Percentiles rank a stretch among this genome's conserved stretches.
Conservation (phyloP, 2,888 invertebrate genomes). For the Tetrapedia diversipes region DNA sequence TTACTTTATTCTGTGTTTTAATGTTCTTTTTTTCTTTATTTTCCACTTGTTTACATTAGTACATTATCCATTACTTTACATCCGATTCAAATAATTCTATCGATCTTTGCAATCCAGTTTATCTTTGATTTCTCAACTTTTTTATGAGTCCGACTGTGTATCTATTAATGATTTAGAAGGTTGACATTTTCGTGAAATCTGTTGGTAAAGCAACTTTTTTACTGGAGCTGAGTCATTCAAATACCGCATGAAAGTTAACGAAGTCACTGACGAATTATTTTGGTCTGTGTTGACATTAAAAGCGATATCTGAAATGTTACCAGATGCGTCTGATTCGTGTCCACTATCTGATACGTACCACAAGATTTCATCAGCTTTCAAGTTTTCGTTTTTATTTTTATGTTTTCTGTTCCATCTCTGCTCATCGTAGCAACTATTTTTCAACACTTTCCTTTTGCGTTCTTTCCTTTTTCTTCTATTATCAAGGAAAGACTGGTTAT, state of each 20-base stretch:
- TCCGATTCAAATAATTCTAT: background rate
- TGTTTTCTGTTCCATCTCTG: no score
- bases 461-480: no score
- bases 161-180: background rate
- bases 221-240: background rate
- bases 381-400: no score
- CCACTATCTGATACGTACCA: constrained; percentile 33
- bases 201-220: no score
- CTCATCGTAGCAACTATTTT: background rate
- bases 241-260: constrained; percentile 21
- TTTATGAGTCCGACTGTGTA: no score
- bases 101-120: background rate
- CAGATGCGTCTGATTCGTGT: constrained; percentile 32
- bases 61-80: background rate
- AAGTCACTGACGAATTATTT: constrained; percentile 30
- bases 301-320: constrained; percentile 8
- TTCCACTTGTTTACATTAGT: background rate
- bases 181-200: no score
- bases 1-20: background rate
- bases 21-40: no score
- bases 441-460: no score
- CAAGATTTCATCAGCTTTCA: constrained; percentile 13
- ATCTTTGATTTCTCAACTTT: background rate
- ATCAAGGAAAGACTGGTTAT: background rate
- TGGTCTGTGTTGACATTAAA: constrained; percentile 16